Base-by-base conservation (phyloP, 2,113 vertebrate species). In the Shinisaurus crocodilurus region DNA sequence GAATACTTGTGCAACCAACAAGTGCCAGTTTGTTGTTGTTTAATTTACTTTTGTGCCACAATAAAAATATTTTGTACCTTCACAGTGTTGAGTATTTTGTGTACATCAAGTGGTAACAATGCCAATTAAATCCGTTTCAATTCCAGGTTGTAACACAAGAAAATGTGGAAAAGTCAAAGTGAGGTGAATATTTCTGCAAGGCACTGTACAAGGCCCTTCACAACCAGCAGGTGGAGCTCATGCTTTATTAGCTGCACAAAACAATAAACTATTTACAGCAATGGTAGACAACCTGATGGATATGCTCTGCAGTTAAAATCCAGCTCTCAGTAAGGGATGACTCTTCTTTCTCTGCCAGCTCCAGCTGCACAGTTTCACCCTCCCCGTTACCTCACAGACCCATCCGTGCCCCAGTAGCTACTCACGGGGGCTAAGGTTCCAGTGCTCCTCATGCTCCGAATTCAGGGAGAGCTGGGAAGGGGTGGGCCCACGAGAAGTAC, bases 371-470 rank as follows among this genome's bases (percentile, higher is more conserved):
- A 57, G 29, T 0, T 12, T 12, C 84, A 5, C 12, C 12, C 76
- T 67, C 12, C 75, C 86, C 18, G 5, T 65, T 20, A 45, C 67
- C 32, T 57, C 18, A 72, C 27, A 74, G 67, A 72, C 37, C 57
- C 54, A 29, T n/a, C n/a, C 54, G 32, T 32, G 40, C 70, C 72
- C 40, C 40, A 69, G 1, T 5, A 34, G 5, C 32, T 89, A 96
- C 96, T 96, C 90, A 97, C 96, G n/a, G 32, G 96, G 96, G 88
- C 93, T 93, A 83, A 97, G 90, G 88, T 95, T 95, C 95, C 96
- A 97, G 0, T 48, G 89, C 88, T 96, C 96, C 81, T 95, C 93
- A 0, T 89, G 43, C 63, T 94, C 92, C 0, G 88, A 93, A 80
- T 87, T 93, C 83, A 95, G 37, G 6, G 94, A 94, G 0, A 92